These are phyloP conservation scores for Drymodes brunneopygia DNA, from an alignment of 2,113 vertebrate genomes.

Conservation along the genomic window DNA sequence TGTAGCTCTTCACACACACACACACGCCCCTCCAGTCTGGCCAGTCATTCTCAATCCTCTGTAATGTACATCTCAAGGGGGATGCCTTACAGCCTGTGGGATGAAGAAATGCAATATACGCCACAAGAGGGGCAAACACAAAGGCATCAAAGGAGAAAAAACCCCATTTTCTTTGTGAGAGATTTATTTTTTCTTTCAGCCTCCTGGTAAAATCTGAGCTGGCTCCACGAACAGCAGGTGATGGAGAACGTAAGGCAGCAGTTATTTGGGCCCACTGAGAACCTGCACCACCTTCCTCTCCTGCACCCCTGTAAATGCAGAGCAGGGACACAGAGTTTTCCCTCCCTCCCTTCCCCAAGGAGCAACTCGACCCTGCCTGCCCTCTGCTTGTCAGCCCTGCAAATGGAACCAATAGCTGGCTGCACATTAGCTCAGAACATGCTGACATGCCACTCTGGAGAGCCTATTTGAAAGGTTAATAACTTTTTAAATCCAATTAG, in stretches of 20 bases:
- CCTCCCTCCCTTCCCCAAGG: neutral
- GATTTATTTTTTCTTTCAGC: neutral
- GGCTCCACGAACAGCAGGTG: neutral
- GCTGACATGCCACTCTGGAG: neutral
- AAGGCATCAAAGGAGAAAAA: neutral
- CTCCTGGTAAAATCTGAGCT: neutral
- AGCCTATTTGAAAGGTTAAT: slow-evolving; percentile 38
- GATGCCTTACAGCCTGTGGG: neutral
- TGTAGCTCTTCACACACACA: neutral
- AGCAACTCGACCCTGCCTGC: neutral
- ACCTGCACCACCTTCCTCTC: neutral
- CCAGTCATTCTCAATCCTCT: neutral
- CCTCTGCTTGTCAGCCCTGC: neutral
- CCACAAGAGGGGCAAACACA: neutral
- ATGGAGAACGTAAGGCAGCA: neutral
- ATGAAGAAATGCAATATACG: neutral
- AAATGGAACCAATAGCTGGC: neutral
- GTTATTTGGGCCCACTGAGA: rapidly evolving
- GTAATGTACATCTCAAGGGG: neutral
- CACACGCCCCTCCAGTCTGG: neutral
- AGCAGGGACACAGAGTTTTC: neutral
- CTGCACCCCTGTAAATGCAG: neutral
- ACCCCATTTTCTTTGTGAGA: neutral
- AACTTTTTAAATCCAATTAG: slow-evolving; percentile 40
- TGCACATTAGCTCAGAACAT: neutral